Evolutionary conservation across 2,888 invertebrate genomes (phyloP), one percentile per base, ranked within the genome.

Genomic region (Harmothoe impar): DNA sequence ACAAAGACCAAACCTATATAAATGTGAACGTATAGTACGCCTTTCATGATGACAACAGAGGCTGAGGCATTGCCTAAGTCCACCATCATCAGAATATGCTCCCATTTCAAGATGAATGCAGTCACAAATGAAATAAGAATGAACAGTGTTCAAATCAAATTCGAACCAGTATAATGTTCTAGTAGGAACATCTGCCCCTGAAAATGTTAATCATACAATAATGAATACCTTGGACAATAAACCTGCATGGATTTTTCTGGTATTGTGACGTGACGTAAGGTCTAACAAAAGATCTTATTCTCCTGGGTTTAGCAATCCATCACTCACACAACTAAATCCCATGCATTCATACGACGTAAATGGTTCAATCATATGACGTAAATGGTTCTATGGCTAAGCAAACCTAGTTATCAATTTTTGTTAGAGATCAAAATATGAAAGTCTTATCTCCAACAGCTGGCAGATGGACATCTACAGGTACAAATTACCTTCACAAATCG

Each of bases 161-260:
- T 72, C 29, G 29, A 72, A 12, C 25, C 3, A 25, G 15, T 72
- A 29, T 72, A 72, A 29, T 72, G 7, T 72, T n/a, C 72, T 1
- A 62, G 5, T 7, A 25, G 72, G 31, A 72, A 72, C 72, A 72
- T 72, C 72, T 72, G 72, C 25, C 72, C 25, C 0, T 72, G 72
- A 17, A 72, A 72, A 72, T 72, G 72, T 72, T 72, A 72, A 72
- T 72, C 29, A 72, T 72, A n/a, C n/a, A 72, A 72, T 72, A 72
- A 72, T 72, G 72, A 29, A n/a, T 29, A 3, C 31, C 25, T 5
- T 29, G 72, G 72, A 72, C 72, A 72, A 72, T 72, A 15, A 7
- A 29, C 72, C 72, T 29, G 72, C 72, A 72, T 72, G 25, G 72
- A 72, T 72, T 72, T 62, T 72, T 3, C 72, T 29, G 15, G 20